Base-by-base conservation (phyloP, 2,113 vertebrate species). In the Indicator indicator region DNA sequence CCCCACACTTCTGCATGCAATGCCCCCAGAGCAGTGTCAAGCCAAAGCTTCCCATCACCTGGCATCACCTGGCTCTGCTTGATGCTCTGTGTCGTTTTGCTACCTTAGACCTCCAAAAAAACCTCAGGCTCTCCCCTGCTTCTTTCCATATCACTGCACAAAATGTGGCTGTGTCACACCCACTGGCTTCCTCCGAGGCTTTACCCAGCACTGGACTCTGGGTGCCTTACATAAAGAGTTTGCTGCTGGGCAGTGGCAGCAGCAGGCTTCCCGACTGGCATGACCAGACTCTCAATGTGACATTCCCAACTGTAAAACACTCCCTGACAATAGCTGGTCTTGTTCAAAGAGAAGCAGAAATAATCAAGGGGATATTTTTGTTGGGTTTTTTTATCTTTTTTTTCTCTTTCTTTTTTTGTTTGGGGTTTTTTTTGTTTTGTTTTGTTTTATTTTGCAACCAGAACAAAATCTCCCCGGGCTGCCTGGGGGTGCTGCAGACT, bases 221-320 rank as follows among this genome's bases (percentile, higher is more conserved):
- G 54, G 79, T 3, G 72, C 80, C 54, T 72, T 75, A 78, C 94
- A 85, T 69, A 89, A 72, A 91, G 55, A 23, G 2, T 71, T 89
- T 79, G 84, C 12, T 93, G 63, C 89, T 19, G 90, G 94, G 93
- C 24, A 7, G n/a, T 92, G 93, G 87, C 93, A 91, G 93, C 18
- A 3, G 59, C 94, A 93, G 95, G 44, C 87, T 94, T 92, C 84
- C 88, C 84, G 84, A 15, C 74, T 81, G 87, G 89, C 96, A 93
- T 94, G 96, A 92, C 78, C 91, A 70, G 94, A 95, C 96, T 96
- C 89, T 89, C 93, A 96, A 94, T 95, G 96, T 87, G 91, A 91
- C 94, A 85, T 95, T 94, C 87, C 91, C 93, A 76, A 90, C 89
- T 94, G 88, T 87, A 79, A 94, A 93, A 84, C 78, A 26, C 91